Conservation (phyloP, 2,113 vertebrate species). For the Chaetodon auriga region DNA sequence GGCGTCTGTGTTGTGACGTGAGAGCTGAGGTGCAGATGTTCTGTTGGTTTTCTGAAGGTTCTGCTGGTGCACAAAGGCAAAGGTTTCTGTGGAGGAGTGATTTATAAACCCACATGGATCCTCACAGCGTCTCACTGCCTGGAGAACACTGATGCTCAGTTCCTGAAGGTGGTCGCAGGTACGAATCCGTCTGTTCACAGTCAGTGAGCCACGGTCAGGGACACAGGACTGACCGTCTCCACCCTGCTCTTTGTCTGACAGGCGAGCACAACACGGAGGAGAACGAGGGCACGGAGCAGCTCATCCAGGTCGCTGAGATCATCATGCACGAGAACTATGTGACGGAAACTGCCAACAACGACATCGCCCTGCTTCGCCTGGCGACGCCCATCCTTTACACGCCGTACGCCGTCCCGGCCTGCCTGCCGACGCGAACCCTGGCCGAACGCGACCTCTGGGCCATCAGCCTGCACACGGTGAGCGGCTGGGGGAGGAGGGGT, state of each 20-base stretch:
- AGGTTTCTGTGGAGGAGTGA: slow-evolving; percentile 89
- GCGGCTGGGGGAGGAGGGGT: slow-evolving; percentile 91
- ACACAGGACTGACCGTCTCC: neutral
- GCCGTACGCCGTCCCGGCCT: slow-evolving; percentile 85
- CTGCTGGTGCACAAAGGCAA: slow-evolving; percentile 77
- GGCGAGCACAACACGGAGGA: slow-evolving; percentile 85
- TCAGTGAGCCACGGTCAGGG: too few species aligned
- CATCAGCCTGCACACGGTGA: slow-evolving; percentile 87
- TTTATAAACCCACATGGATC: slow-evolving; percentile 89
- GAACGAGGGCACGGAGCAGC: slow-evolving; percentile 88
- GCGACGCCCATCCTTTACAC: slow-evolving; percentile 79
- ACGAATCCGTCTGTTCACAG: slow-evolving; percentile 13
- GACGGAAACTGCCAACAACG: slow-evolving; percentile 78
- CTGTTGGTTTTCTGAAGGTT: slow-evolving; percentile 78
- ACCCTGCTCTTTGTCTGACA: slow-evolving; percentile 65
- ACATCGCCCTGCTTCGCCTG: slow-evolving; percentile 90
- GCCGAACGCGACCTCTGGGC: slow-evolving; percentile 83
- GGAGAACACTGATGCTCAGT: slow-evolving; percentile 52
- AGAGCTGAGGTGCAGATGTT: neutral
- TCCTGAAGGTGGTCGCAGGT: slow-evolving; percentile 88
- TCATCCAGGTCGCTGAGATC: slow-evolving; percentile 73
- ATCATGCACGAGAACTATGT: slow-evolving; percentile 84
- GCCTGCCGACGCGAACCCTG: slow-evolving; percentile 87
- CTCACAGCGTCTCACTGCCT: slow-evolving; percentile 94
- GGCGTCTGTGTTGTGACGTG: too few species aligned